These are phyloP conservation scores for Hesperophylax magnus DNA, from an alignment of 1,140 invertebrate genomes.

Conservation along the genomic window DNA sequence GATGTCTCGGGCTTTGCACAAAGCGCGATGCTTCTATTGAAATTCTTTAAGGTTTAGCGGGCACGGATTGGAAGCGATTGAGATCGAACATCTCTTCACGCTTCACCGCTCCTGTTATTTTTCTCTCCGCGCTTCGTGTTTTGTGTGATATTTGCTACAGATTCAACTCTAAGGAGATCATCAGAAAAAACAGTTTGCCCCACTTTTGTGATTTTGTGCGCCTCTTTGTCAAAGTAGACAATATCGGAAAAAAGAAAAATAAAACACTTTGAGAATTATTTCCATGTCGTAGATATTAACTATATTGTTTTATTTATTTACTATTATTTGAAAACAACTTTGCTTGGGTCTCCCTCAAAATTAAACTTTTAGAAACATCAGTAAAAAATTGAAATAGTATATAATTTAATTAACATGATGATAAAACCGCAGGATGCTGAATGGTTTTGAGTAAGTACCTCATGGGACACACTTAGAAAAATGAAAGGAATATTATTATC, in stretches of 20 bases:
- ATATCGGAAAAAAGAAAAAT: background rate
- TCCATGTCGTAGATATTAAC: too few relatives aligned
- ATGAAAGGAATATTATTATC: too few relatives aligned
- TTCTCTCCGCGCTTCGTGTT: background rate
- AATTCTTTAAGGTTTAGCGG: conserved; percentile 50
- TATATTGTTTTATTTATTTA: too few relatives aligned
- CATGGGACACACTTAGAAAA: too few relatives aligned
- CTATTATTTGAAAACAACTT: too few relatives aligned
- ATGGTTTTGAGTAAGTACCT: too few relatives aligned
- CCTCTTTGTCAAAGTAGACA: background rate
- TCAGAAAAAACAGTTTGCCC: background rate
- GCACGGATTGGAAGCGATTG: conserved; percentile 45
- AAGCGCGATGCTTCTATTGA: conserved; percentile 50
- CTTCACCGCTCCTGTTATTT: conserved; percentile 20
- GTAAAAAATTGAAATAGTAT: too few relatives aligned
- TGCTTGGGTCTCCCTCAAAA: too few relatives aligned
- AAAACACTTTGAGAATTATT: too few relatives aligned
- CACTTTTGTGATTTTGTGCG: background rate
- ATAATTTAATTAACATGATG: too few relatives aligned
- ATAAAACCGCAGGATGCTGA: too few relatives aligned
- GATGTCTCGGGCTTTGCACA: conserved; percentile 51
- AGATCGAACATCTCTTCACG: conserved; percentile 9
- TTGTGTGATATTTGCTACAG: conserved; percentile 8
- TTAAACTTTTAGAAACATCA: too few relatives aligned
- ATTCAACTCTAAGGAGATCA: background rate